Base-by-base conservation (phyloP, 2,113 vertebrate genomes). In the Mirounga angustirostris region DNA sequence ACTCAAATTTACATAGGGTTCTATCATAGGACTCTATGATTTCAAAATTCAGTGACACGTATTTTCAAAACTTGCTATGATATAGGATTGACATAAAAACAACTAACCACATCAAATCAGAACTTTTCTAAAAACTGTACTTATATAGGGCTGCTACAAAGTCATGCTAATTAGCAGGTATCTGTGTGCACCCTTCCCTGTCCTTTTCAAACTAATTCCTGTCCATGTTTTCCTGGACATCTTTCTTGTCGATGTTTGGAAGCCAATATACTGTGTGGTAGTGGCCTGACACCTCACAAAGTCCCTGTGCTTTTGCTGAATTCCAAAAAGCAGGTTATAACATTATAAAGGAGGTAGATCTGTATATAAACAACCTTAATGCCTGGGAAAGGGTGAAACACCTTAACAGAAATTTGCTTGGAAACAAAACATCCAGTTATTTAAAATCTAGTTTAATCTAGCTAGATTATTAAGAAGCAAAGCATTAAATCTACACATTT, bases 41-140 rank as follows among this genome's bases (percentile, higher is more conserved):
- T 84, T 95, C 46, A 82, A 92, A 86, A 58, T 88, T 80, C 69
- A 93, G 18, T 11, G 12, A 16, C 12, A 21, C 15, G 52, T 92
- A 59, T 92, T 93, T 79, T 67, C 36, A 79, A 93, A 93, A 65
- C 36, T 79, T 67, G 46, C 21, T 89, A 16, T 82, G 46, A 94
- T 40, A 84, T 0, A 79, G 30, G 26, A 89, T 82, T 65, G 52
- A 81, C 16, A 59, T 21, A 19, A 54, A 46, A 91, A 91, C 85
- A 40, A 33, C 22, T 73, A 94, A 76, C 18, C 67, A 82, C 15
- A 24, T 56, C 58, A 78, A 92, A 58, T 43, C 21, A 74, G 50
- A 80, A 76, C 2, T 92, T 81, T 69, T 33, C 5, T n/a, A 69
- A 86, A 84, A 76, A 80, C 81, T 54, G 13, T 63, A 58, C 61